Evolutionary conservation across 1,140 invertebrate genomes (phyloP), one percentile per base, ranked within the genome.

Genomic region (Bactericera cockerelli): DNA sequence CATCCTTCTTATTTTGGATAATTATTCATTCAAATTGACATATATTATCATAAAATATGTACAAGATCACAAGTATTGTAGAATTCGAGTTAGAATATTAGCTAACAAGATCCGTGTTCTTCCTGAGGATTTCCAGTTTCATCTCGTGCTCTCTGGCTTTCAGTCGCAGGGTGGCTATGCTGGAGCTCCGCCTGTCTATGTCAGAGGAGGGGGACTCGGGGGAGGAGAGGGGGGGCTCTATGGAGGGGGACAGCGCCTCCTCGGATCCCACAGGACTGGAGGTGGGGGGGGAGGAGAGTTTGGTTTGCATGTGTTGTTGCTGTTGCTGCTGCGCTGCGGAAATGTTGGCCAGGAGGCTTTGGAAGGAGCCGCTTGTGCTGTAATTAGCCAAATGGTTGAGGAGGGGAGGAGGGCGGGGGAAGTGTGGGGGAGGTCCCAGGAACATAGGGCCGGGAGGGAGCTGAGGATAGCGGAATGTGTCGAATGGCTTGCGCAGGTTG

Each of bases 61-160:
- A n/a, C n/a, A n/a, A n/a, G n/a, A n/a, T n/a, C n/a, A n/a, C n/a
- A n/a, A n/a, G n/a, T n/a, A n/a, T n/a, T n/a, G n/a, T n/a, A n/a
- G n/a, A n/a, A n/a, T n/a, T n/a, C n/a, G n/a, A n/a, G n/a, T n/a
- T n/a, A n/a, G n/a, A 49, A 6, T 49, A 49, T 49, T 49, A 49
- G 42, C 42, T 49, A n/a, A 49, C 42, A 8, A 49, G 22, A 49
- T 49, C 42, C 8, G 42, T 16, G 19, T 49, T 49, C 22, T 49
- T 49, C 4, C 42, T 4, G 4, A 49, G n/a, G 8, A 49, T 49
- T 8, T 49, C 42, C n/a, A 49, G 22, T n/a, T 87, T 81, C 6
- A 93, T 72, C 69, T 93, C 89, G 70, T 96, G 92, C 71, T 96
- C 92, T 6, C 92, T 77, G 1, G 93, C 93, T 64, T 93, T 92